These are phyloP conservation scores for Andrena praecox DNA, from an alignment of 2,888 invertebrate genomes.

Conservation along the genomic window DNA sequence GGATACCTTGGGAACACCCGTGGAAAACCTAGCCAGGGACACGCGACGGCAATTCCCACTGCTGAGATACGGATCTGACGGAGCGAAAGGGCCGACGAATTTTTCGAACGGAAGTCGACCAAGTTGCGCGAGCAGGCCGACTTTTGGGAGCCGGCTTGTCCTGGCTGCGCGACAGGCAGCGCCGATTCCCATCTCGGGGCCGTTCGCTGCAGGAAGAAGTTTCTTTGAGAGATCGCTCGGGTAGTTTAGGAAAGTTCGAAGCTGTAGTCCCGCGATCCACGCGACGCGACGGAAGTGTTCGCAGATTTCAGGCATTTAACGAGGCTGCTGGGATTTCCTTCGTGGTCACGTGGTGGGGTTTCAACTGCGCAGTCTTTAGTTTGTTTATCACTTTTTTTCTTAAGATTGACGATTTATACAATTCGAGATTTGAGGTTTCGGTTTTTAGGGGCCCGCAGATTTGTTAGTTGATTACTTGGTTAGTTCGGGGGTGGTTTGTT, in stretches of 20 bases:
- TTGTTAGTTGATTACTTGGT: too few relatives aligned
- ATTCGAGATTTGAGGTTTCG: too few relatives aligned
- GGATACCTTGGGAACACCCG: slow-evolving; percentile 42
- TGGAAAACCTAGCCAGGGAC: slow-evolving; percentile 19
- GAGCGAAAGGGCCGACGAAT: slow-evolving; percentile 5
- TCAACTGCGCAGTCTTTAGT: too few relatives aligned
- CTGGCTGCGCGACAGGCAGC: neutral
- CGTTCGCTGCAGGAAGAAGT: neutral
- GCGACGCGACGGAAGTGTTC: neutral
- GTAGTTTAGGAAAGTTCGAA: neutral
- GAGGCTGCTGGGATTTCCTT: too few relatives aligned
- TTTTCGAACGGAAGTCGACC: neutral
- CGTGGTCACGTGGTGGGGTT: too few relatives aligned
- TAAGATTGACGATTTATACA: too few relatives aligned
- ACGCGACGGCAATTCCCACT: slow-evolving; percentile 42
- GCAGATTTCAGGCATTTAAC: neutral
- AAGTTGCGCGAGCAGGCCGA: neutral
- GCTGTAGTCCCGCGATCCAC: neutral
- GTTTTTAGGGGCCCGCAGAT: too few relatives aligned
- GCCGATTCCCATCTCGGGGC: neutral
- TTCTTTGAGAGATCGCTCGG: neutral
- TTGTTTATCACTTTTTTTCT: too few relatives aligned
- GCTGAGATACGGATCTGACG: slow-evolving; percentile 18
- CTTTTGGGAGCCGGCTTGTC: too few relatives aligned
- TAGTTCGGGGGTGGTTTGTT: too few relatives aligned